Base-by-base conservation (phyloP, 1,140 invertebrate species). In the Aricia agestis region DNA sequence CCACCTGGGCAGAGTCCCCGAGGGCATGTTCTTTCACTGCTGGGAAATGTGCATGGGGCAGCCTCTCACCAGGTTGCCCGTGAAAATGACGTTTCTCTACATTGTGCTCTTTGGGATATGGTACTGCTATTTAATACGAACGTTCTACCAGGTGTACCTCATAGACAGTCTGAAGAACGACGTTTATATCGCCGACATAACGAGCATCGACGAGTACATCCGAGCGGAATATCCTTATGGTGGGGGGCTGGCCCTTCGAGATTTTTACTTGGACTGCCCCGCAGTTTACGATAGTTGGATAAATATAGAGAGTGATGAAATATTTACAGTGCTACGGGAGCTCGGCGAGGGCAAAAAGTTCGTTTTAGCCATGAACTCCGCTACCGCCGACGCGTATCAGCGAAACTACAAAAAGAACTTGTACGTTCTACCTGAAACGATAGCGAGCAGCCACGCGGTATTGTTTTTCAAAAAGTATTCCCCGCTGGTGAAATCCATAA, bases 401-500 rank as follows among this genome's bases (percentile, higher is more conserved):
- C 78, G 70, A 67, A 68, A 76, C 52, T 72, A 77, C 3, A 78
- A 77, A 13, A 71, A 76, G 58, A 77, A 74, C 6, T 63, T 86
- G 17, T 79, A 84, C 31, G 80, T 83, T 57, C 70, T 89, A 59
- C 77, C 78, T 10, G 67, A 82, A 71, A 78, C 68, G 71, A 73
- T 90, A 13, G 63, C 80, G n/a, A 76, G 17, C 18, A 82, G 76
- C 66, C 85, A 83, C 1, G 73, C 81, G 1, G 78, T 79, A 7
- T 74, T 90, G 80, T 89, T 83, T 76, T 89, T 88, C 42, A 90
- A 90, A 67, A 88, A 85, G 72, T 87, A 75, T 70, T 90, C 87
- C 9, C 83, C 83, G 25, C 72, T 90, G 6, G 78, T 65, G 2
- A 13, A 69, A 13, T 59, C 83, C 9, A 70, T 87, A 2, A 83